Conservation (phyloP, 35 echinoderm and acorn worm genomes). For the Apostichopus californicus region DNA sequence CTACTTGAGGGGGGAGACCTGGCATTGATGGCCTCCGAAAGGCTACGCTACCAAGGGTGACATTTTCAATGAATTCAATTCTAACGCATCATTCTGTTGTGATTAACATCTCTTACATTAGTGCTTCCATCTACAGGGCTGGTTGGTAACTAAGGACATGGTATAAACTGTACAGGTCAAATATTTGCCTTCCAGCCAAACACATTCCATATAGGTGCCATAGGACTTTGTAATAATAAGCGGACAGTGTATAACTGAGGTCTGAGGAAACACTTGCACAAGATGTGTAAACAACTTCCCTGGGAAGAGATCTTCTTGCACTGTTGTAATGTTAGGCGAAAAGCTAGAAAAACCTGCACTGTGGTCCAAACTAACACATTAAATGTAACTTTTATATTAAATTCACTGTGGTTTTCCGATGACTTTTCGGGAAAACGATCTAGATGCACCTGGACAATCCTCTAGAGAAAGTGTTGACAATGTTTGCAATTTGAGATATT, state of each 20-base stretch:
- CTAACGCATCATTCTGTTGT: not conserved
- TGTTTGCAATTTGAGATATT: no score
- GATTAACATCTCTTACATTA: conserved; percentile 8
- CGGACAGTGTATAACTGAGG: not conserved
- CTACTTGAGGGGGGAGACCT: not conserved
- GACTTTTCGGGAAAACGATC: no score
- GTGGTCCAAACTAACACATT: no score
- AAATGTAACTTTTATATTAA: no score
- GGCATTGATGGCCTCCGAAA: not conserved
- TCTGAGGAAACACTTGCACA: not conserved
- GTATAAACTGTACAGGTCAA: conserved; percentile 32
- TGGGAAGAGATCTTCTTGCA: no score
- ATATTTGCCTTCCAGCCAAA: conserved; percentile 47
- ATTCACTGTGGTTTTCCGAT: no score
- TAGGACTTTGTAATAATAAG: conserved; percentile 40
- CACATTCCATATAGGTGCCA: conserved; percentile 33
- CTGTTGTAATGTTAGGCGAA: no score
- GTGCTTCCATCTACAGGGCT: not conserved
- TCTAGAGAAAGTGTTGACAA: no score
- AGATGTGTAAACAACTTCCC: not conserved
- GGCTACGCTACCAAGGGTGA: not conserved
- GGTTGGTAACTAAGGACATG: not conserved
- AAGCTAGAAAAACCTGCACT: no score
- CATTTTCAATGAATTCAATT: not conserved
- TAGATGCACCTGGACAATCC: no score